phyloP scores from a whole-genome alignment of 2,113 vertebrate genomes.

The Phaethon lepturus region DNA sequence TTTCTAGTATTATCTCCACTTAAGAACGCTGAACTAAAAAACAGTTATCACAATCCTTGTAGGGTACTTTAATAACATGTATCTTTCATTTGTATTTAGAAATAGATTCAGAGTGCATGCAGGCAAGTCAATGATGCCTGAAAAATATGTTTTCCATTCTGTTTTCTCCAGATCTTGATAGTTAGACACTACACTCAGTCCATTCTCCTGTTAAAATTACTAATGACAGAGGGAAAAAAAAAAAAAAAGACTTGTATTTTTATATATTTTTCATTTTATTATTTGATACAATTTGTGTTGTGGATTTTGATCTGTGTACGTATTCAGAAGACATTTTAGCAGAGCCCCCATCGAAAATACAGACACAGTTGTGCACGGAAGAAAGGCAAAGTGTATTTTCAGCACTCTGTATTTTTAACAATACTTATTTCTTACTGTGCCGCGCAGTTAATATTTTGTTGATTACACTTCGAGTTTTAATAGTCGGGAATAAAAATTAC shows the following conservation, averaged over 20 bases:
- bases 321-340: neutral
- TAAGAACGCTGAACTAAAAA: neutral
- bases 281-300: neutral
- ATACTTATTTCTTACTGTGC: neutral
- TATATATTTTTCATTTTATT: neutral
- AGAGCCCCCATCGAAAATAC: neutral
- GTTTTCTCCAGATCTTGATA: conserved; percentile 6
- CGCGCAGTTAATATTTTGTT: neutral
- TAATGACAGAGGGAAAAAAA: neutral
- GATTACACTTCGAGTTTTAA: neutral
- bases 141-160: conserved; percentile 52
- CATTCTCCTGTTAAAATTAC: conserved; percentile 20
- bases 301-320: neutral
- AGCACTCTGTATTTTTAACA: neutral
- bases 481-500: neutral
- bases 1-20: conserved; percentile 8
- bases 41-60: neutral
- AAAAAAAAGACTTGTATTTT: neutral
- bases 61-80: neutral
- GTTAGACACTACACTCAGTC: neutral
- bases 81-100: neutral
- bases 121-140: neutral
- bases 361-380: neutral
- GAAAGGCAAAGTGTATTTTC: neutral
- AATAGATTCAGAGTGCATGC: neutral